These are phyloP conservation scores for Neoscelio sp. DNA, from an alignment of 2,888 invertebrate genomes.

Conservation along the genomic window DNA sequence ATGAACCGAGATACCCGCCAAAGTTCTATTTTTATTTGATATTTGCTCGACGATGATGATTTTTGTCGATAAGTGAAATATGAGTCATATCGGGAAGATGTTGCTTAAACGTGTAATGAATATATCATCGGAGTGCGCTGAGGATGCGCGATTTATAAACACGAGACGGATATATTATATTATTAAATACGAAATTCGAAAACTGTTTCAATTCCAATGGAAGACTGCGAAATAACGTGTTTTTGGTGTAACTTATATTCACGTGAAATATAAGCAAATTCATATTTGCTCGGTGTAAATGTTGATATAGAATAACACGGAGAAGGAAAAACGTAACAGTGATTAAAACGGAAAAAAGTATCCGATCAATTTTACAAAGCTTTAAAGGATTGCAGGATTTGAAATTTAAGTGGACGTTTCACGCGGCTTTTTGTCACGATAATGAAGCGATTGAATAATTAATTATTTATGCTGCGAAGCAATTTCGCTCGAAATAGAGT, in stretches of 20 bases:
- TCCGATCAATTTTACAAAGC: constrained; percentile 20
- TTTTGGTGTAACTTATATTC: too few species aligned
- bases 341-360: constrained; percentile 16
- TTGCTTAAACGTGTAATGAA: constrained; percentile 43
- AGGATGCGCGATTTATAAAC: constrained; percentile 32
- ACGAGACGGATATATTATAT: constrained; percentile 23
- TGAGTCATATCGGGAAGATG: constrained; percentile 34
- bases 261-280: too few species aligned
- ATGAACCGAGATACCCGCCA: constrained; percentile 19
- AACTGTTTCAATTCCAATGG: constrained; percentile 14
- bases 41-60: constrained; percentile 37
- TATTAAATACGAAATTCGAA: constrained; percentile 27
- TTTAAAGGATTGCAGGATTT: constrained; percentile 1
- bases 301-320: constrained; percentile 13
- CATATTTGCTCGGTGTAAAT: constrained; percentile 1
- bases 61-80: constrained; percentile 47
- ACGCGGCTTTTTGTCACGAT: constrained; percentile 6
- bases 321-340: constrained; percentile 1
- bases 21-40: constrained; percentile 41
- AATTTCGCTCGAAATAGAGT: not conserved
- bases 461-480: not conserved
- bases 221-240: not conserved
- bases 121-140: constrained; percentile 18
- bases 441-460: constrained; percentile 22
- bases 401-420: constrained; percentile 11